Evolutionary conservation across 2,888 invertebrate genomes (phyloP).

Genomic region (Cheilosia variabilis): DNA sequence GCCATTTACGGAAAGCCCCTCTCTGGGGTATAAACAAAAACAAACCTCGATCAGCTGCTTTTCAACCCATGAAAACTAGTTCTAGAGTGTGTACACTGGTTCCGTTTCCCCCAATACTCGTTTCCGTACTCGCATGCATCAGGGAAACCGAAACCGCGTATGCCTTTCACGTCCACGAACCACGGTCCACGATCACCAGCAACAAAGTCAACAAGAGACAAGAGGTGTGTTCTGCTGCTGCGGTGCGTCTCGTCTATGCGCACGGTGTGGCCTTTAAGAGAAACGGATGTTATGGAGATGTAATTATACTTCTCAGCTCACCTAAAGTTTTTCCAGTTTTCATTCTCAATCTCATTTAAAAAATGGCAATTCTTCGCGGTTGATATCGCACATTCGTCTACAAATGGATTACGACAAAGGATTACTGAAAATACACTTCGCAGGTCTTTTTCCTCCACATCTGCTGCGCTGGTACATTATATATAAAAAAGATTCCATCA

Average conservation of each 20-base stretch:
- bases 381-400: not conserved
- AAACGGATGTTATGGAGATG: slow-evolving; percentile 12
- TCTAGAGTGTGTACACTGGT: slow-evolving; percentile 9
- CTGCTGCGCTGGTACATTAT: not conserved
- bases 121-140: slow-evolving; percentile 10
- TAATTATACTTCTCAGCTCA: slow-evolving; percentile 12
- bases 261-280: not conserved
- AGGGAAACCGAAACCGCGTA: slow-evolving; percentile 45
- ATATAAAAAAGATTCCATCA: not conserved
- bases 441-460: slow-evolving; percentile 1
- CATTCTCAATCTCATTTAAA: not conserved
- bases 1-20: slow-evolving; percentile 8
- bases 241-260: too few relatives aligned
- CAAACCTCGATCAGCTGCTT: slow-evolving; percentile 69
- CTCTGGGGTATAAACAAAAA: slow-evolving; percentile 39
- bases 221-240: too few relatives aligned
- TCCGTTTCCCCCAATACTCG: not conserved
- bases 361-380: slow-evolving; percentile 18
- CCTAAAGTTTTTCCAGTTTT: slow-evolving; percentile 7
- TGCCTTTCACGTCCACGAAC: slow-evolving; percentile 32
- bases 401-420: not conserved
- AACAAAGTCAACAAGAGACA: not conserved
- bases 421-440: not conserved
- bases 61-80: slow-evolving; percentile 40
- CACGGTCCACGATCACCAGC: not conserved